phyloP scores from a whole-genome alignment of 30 jellyfish, hydroid and myxozoan genomes.

The Rhopilema esculentum region DNA sequence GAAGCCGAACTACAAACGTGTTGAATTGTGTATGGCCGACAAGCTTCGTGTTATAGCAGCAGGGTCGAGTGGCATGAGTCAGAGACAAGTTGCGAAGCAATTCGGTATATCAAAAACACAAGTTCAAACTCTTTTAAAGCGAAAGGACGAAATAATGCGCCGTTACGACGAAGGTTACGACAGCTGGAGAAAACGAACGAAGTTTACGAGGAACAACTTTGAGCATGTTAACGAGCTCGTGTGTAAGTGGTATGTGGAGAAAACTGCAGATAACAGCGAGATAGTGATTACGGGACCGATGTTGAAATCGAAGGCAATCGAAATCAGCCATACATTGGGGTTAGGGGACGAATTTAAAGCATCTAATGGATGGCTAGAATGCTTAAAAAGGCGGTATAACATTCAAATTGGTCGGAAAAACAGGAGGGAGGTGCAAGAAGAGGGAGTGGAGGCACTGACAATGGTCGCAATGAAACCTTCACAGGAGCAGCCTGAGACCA shows the following conservation, averaged over 20 bases:
- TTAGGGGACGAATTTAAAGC: conserved; percentile 69
- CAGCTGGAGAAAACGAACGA: conserved; percentile 59
- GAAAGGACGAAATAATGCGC: conserved; percentile 65
- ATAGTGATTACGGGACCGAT: conserved; percentile 59
- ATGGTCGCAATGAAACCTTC: conserved; percentile 52
- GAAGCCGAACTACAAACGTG: conserved; percentile 39
- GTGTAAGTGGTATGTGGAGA: conserved; percentile 46
- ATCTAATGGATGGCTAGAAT: conserved; percentile 78
- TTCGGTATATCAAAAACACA: conserved; percentile 75
- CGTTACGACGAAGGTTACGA: conserved; percentile 58
- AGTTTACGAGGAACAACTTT: conserved; percentile 33
- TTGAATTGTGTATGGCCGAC: conserved; percentile 67
- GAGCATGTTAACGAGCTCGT: conserved; percentile 58
- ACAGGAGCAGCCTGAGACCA: not conserved
- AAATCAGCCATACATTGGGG: conserved; percentile 46
- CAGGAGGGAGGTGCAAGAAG: conserved; percentile 2
- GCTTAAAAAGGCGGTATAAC: conserved; percentile 57
- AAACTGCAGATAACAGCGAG: not conserved
- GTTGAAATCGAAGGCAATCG: conserved; percentile 61
- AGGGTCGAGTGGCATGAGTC: conserved; percentile 65
- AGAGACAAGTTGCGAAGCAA: conserved; percentile 68
- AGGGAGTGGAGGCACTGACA: conserved; percentile 29
- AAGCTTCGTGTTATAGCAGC: conserved; percentile 67
- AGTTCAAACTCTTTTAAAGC: conserved; percentile 63
- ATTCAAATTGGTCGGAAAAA: conserved; percentile 23